Percentiles rank a stretch among this genome's conserved stretches.
Evolutionary conservation across 2,888 invertebrate species (phyloP).

Genomic region (Orchesella flavescens): DNA sequence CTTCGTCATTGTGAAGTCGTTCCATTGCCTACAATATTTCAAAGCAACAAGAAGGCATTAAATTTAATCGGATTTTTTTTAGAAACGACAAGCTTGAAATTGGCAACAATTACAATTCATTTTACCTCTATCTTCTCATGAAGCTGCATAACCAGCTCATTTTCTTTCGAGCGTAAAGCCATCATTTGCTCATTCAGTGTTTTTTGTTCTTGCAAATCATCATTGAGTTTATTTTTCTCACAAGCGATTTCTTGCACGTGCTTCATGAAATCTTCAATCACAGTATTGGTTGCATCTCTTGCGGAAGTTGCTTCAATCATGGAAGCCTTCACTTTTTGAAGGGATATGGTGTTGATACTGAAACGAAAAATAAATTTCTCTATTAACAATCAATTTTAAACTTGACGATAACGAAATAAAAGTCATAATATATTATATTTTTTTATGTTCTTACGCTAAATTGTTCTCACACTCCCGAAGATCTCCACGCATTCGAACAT

Average conservation of each 20-base stretch:
- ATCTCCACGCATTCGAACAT: constrained; percentile 58
- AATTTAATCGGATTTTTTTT: no score
- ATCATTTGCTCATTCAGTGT: constrained; percentile 67
- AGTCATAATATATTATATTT: no score
- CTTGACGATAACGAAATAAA: no score
- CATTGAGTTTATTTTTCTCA: constrained; percentile 65
- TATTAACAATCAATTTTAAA: no score
- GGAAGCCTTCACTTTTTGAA: constrained; percentile 44
- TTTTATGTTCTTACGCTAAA: constrained; percentile 54
- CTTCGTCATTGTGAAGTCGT: constrained; percentile 62
- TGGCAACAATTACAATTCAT: no score
- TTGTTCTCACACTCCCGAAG: constrained; percentile 61
- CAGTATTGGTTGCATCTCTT: constrained; percentile 61
- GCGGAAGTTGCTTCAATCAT: constrained; percentile 57
- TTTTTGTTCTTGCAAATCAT: constrained; percentile 66
- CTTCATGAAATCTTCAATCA: constrained; percentile 68
- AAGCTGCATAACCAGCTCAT: constrained; percentile 67
- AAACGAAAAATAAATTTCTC: background rate
- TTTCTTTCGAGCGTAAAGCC: constrained; percentile 64
- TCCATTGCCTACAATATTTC: constrained; percentile 66
- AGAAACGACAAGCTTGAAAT: no score
- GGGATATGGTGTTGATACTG: constrained; percentile 19
- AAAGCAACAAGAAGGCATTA: no score
- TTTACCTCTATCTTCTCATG: constrained; percentile 69
- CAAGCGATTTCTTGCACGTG: constrained; percentile 62